These are phyloP conservation scores for Sepiola atlantica DNA, from an alignment of 2,888 invertebrate genomes.

Conservation along the genomic window DNA sequence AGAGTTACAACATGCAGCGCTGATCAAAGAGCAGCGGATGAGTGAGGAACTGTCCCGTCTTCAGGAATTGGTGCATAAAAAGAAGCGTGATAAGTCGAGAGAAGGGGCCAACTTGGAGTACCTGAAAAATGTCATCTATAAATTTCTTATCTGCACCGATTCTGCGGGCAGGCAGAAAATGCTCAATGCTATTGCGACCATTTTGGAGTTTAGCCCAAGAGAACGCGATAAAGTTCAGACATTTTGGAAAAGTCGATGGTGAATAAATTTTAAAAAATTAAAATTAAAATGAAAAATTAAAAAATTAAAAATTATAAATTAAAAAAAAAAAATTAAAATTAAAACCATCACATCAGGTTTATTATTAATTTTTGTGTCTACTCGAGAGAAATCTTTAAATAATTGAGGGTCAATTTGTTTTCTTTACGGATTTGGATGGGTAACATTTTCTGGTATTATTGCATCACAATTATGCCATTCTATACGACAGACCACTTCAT, in stretches of 20 bases:
- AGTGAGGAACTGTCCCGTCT: conserved; percentile 76
- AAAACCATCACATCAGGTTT: background rate
- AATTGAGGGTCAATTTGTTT: background rate
- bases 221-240: conserved; percentile 79
- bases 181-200: conserved; percentile 91
- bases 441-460: background rate
- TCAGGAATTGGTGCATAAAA: conserved; percentile 77
- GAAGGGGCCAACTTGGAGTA: conserved; percentile 92
- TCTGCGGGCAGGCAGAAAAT: conserved; percentile 84
- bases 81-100: conserved; percentile 78
- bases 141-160: conserved; percentile 84
- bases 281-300: too few species aligned
- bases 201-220: conserved; percentile 84
- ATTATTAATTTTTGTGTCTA: background rate
- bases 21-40: conserved; percentile 75
- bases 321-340: background rate
- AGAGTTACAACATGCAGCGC: conserved; percentile 76
- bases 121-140: conserved; percentile 90
- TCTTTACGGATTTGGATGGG: background rate
- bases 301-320: too few species aligned
- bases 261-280: conserved; percentile 38
- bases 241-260: conserved; percentile 62
- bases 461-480: too few species aligned
- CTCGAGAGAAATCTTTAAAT: background rate
- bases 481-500: too few species aligned